Evolutionary conservation across 2,113 vertebrate species (phyloP).

Genomic region (Aegypius monachus): DNA sequence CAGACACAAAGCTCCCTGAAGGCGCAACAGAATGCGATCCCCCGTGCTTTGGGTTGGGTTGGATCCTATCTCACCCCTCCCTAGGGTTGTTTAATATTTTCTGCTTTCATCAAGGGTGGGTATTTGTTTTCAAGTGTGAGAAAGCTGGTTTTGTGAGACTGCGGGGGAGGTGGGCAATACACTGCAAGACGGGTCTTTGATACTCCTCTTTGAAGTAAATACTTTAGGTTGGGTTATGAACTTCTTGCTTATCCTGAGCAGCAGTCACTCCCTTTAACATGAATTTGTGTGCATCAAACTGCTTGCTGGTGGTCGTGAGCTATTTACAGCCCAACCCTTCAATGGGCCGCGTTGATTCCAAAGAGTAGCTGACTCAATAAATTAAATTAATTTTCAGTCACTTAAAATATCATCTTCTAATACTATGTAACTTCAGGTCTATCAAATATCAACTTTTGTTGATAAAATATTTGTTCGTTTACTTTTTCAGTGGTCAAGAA

Average conservation of each 20-base stretch:
- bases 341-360: accelerated
- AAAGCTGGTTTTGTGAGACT: not conserved
- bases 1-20: not conserved
- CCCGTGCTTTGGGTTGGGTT: not conserved
- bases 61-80: not conserved
- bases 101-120: not conserved
- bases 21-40: not conserved
- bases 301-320: not conserved
- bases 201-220: not conserved
- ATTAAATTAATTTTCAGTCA: not conserved
- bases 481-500: not conserved
- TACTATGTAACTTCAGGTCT: not conserved
- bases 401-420: not conserved
- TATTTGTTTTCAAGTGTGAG: not conserved
- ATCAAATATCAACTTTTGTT: not conserved
- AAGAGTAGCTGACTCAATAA: not conserved
- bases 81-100: not conserved
- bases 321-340: not conserved
- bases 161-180: accelerated
- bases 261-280: not conserved
- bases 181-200: not conserved
- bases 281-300: not conserved
- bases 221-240: not conserved
- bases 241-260: not conserved
- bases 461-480: not conserved